Percentiles rank a stretch among this genome's conserved stretches.
Evolutionary conservation across 1,140 invertebrate genomes (phyloP).

Genomic region (Metopolophium dirhodum): DNA sequence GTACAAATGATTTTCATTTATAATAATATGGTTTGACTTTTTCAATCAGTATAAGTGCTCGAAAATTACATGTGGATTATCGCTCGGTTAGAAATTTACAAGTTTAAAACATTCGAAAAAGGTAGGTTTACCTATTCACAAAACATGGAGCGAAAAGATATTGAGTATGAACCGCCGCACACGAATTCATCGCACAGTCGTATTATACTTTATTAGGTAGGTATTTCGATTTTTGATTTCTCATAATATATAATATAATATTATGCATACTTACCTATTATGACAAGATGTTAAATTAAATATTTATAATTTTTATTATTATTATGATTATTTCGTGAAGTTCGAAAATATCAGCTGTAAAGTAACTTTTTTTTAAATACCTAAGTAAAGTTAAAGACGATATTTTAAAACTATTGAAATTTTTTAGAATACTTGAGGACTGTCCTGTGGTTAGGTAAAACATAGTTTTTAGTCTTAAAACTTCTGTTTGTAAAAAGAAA

Average conservation of each 20-base stretch:
- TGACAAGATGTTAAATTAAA: too few relatives aligned
- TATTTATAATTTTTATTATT: neutral
- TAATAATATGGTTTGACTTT: neutral
- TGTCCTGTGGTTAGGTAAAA: too few relatives aligned
- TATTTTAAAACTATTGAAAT: too few relatives aligned
- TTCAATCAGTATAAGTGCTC: neutral
- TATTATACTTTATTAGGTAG: too few relatives aligned
- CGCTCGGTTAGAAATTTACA: neutral
- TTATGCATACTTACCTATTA: neutral
- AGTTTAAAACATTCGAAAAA: neutral
- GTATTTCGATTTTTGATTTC: neutral
- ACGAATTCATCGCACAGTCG: neutral
- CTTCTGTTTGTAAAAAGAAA: too few relatives aligned
- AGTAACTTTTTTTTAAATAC: too few relatives aligned
- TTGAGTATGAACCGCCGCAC: neutral
- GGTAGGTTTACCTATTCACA: neutral
- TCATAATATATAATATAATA: too few relatives aligned
- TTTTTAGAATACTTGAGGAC: too few relatives aligned
- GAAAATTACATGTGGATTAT: neutral
- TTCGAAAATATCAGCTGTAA: neutral
- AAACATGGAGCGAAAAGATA: neutral
- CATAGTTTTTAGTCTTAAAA: too few relatives aligned
- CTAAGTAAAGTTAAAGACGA: too few relatives aligned
- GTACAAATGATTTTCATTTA: conserved; percentile 12
- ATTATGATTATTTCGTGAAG: neutral